Evolutionary conservation across 2,113 vertebrate species (phyloP).

Genomic region (Malurus cyaneus): DNA sequence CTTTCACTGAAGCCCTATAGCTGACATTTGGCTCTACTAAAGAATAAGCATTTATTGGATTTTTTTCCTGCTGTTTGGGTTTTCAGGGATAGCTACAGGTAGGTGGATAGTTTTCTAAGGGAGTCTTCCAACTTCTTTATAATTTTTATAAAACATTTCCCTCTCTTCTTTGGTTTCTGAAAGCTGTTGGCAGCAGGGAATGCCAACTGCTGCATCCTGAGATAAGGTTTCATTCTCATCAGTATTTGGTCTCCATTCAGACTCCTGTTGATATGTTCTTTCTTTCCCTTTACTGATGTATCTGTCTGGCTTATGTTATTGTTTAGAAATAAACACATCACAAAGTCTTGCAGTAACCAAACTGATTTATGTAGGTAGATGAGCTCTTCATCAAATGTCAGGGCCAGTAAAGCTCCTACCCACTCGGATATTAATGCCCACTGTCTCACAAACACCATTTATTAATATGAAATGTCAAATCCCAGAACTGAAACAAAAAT

Average conservation of each 20-base stretch:
- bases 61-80: slow-evolving; percentile 22
- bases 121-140: slow-evolving; percentile 34
- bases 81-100: slow-evolving; percentile 45
- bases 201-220: slow-evolving; percentile 27
- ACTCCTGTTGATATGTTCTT: slow-evolving; percentile 40
- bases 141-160: slow-evolving; percentile 38
- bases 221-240: slow-evolving; percentile 58
- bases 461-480: slow-evolving; percentile 17
- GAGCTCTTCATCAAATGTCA: slow-evolving; percentile 11
- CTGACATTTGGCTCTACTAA: background rate
- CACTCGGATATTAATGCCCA: background rate
- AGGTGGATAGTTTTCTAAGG: slow-evolving; percentile 53
- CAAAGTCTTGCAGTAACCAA: background rate
- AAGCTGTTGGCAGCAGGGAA: slow-evolving; percentile 22
- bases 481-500: background rate
- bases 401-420: background rate
- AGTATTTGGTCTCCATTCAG: slow-evolving; percentile 42
- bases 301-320: slow-evolving; percentile 34
- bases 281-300: slow-evolving; percentile 25
- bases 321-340: slow-evolving; percentile 39
- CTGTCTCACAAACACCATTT: background rate
- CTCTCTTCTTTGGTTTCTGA: slow-evolving; percentile 48
- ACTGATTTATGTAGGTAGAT: background rate
- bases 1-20: slow-evolving; percentile 1
- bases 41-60: slow-evolving; percentile 37